Conservation (phyloP, 2,888 invertebrate genomes). For the Apantesis nais region DNA sequence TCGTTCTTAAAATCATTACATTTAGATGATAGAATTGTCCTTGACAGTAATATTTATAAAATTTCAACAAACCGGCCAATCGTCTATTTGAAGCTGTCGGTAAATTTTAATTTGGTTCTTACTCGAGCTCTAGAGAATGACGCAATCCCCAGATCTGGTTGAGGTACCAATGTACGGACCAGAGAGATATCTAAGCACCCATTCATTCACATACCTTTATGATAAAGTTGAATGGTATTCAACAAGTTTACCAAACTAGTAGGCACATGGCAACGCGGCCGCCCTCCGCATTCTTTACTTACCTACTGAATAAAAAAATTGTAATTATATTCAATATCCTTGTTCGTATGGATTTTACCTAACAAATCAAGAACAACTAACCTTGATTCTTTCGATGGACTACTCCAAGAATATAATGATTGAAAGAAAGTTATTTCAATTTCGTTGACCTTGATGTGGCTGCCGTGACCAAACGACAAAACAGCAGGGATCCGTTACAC, state of each 20-base stretch:
- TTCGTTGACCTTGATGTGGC: slow-evolving; percentile 72
- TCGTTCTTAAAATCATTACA: slow-evolving; percentile 10
- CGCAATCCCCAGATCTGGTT: slow-evolving; percentile 60
- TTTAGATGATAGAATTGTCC: slow-evolving; percentile 33
- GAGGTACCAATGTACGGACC: slow-evolving; percentile 46
- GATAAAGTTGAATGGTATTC: slow-evolving; percentile 37
- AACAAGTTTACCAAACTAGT: slow-evolving; percentile 24
- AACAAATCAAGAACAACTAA: slow-evolving; percentile 42
- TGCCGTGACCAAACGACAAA: slow-evolving; percentile 58
- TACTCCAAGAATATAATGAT: slow-evolving; percentile 54
- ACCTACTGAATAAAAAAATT: slow-evolving; percentile 16
- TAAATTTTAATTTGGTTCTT: slow-evolving; percentile 54
- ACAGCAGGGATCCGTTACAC: slow-evolving; percentile 44
- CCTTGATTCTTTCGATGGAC: slow-evolving; percentile 55
- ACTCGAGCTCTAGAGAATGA: slow-evolving; percentile 53
- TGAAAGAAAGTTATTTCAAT: slow-evolving; percentile 74
- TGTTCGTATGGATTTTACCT: slow-evolving; percentile 25
- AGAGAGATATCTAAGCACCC: slow-evolving; percentile 42
- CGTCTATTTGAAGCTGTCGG: slow-evolving; percentile 44
- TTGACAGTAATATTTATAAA: slow-evolving; percentile 41
- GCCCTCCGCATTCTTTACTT: slow-evolving; percentile 35
- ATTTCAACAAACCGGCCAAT: slow-evolving; percentile 32
- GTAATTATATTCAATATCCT: slow-evolving; percentile 18
- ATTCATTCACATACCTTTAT: slow-evolving; percentile 40
- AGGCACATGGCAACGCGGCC: slow-evolving; percentile 10